phyloP scores from a whole-genome alignment of 2,113 vertebrate species.

The Myiopsitta monachus region DNA sequence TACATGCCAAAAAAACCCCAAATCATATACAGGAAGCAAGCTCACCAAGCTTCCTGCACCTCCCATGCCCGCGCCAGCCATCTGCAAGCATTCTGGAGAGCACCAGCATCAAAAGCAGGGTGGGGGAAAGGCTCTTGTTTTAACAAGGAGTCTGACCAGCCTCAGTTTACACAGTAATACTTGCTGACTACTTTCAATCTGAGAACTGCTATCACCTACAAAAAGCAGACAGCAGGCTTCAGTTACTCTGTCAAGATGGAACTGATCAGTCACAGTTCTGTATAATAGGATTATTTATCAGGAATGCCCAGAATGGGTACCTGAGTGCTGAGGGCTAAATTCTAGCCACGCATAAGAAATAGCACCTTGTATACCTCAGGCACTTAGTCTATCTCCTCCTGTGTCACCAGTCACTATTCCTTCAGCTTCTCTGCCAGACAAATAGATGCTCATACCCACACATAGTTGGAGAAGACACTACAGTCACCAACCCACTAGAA shows the following conservation, averaged over 20 bases:
- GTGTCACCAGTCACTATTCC: neutral
- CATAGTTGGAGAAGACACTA: neutral
- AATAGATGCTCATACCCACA: neutral
- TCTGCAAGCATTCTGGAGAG: neutral
- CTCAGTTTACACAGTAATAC: neutral
- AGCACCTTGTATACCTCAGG: neutral
- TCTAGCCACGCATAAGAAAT: neutral
- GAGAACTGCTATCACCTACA: neutral
- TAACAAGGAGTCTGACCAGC: neutral
- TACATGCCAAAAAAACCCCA: neutral
- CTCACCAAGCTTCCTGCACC: neutral
- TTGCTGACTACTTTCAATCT: neutral
- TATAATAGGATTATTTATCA: neutral
- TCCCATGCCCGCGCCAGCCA: neutral
- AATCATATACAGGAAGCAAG: neutral
- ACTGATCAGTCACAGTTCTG: neutral
- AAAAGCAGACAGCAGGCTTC: neutral
- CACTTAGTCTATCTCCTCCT: neutral
- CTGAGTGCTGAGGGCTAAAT: neutral
- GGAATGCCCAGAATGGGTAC: neutral
- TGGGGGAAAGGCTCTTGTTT: neutral
- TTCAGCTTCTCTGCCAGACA: neutral
- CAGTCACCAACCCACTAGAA: neutral
- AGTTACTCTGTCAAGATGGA: neutral
- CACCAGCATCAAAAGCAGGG: neutral